These are phyloP conservation scores for Porites divaricata DNA, from an alignment of 92 coral and sea anemone genomes.

Conservation along the genomic window DNA sequence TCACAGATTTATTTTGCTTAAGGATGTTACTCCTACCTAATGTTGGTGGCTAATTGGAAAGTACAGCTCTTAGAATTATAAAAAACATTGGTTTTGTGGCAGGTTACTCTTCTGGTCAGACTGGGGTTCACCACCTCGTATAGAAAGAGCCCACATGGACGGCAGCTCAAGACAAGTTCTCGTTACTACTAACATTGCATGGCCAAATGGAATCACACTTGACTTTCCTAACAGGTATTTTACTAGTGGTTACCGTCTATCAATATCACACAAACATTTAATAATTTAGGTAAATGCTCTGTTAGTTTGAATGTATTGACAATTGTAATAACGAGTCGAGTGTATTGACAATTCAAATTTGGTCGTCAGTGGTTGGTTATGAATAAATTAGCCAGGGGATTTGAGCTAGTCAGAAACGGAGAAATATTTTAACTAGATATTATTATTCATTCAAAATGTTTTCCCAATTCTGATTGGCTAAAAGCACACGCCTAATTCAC, in stretches of 20 bases:
- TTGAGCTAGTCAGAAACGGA: too few species aligned
- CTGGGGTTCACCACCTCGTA: constrained; percentile 79
- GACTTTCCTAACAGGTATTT: constrained; percentile 89
- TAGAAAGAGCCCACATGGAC: constrained; percentile 89
- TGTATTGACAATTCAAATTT: too few species aligned
- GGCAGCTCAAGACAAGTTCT: constrained; percentile 77
- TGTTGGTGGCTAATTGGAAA: not conserved
- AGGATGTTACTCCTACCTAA: too few species aligned
- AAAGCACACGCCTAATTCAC: too few species aligned
- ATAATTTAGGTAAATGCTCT: not conserved
- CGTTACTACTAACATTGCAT: constrained; percentile 49
- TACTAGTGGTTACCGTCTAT: not conserved
- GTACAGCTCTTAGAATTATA: not conserved
- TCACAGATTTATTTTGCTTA: too few species aligned
- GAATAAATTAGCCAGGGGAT: too few species aligned
- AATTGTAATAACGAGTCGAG: too few species aligned
- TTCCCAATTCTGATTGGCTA: too few species aligned
- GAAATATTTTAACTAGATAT: too few species aligned
- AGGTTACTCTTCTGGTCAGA: constrained; percentile 96
- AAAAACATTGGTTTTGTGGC: not conserved
- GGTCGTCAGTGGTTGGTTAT: too few species aligned
- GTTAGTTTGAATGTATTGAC: too few species aligned
- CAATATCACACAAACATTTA: not conserved
- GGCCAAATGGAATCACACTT: constrained; percentile 96
- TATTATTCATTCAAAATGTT: too few species aligned